A percentile compares a stretch with the other conserved stretches of the same genome.
These are phyloP conservation scores for Stercorarius parasiticus DNA, from an alignment of 2,113 vertebrate species.

Conservation along the genomic window DNA sequence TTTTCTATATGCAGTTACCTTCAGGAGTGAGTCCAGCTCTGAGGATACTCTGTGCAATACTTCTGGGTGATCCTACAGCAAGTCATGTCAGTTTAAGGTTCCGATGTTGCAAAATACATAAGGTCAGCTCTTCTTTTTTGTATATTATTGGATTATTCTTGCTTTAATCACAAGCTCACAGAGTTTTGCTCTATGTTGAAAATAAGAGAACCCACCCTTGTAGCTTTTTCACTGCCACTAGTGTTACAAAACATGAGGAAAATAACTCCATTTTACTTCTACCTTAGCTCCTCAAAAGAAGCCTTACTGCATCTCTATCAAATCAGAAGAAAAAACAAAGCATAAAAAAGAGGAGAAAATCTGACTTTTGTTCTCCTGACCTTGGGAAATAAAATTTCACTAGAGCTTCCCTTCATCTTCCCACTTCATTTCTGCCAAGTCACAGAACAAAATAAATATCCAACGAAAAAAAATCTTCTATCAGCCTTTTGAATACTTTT, in stretches of 20 bases:
- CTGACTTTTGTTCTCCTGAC: conserved; percentile 8
- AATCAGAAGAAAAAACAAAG: neutral
- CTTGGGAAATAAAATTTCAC: conserved; percentile 1
- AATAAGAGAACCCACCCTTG: neutral
- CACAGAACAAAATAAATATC: conserved; percentile 41
- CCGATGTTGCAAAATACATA: neutral
- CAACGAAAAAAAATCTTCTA: neutral
- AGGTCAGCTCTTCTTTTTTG: neutral
- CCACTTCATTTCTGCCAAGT: conserved; percentile 18
- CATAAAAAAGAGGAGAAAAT: neutral
- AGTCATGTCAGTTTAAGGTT: neutral
- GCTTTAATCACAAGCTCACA: neutral
- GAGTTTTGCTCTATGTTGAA: neutral
- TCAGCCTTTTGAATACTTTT: conserved; percentile 4
- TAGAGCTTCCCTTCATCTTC: conserved; percentile 5
- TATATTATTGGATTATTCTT: neutral
- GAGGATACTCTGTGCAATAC: neutral
- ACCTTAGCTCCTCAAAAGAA: neutral
- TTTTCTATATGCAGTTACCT: neutral
- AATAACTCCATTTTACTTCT: neutral
- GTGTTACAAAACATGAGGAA: neutral
- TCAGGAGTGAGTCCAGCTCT: neutral
- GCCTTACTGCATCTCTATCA: neutral
- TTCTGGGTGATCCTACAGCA: neutral
- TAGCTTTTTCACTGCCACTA: neutral